phyloP scores from a whole-genome alignment of 2,113 vertebrate species.

The western clawed frog (Xenopus tropicalis) region UCB_Xtro_10.0 CM004446.2:70074501-70075000 shows the following conservation, averaged over 20 bases:
- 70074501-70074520: too few species aligned
- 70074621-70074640: too few species aligned
- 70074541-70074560: too few species aligned
- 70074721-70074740: too few species aligned
- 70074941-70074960: conserved; percentile 99
- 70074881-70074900: conserved; percentile 85
- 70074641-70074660: too few species aligned
- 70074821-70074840: conserved; percentile 69
- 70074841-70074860: conserved; percentile 79
- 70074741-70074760: too few species aligned
- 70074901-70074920: conserved; percentile 98
- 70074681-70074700: too few species aligned
- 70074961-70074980: conserved; percentile 99
- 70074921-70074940: conserved; percentile 99
- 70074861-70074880: conserved; percentile 67
- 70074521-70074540: too few species aligned
- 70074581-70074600: too few species aligned
- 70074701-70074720: too few species aligned
- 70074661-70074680: too few species aligned
- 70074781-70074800: conserved; percentile 66
- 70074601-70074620: conserved; percentile 2
- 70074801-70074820: conserved; percentile 70
- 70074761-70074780: background rate
- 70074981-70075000: conserved; percentile 99
- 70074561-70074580: too few species aligned